A percentile compares a stretch with the other conserved stretches of the same genome.
These are phyloP conservation scores for Eupeodes luniger DNA, from an alignment of 2,888 invertebrate species.

Conservation along the genomic window DNA sequence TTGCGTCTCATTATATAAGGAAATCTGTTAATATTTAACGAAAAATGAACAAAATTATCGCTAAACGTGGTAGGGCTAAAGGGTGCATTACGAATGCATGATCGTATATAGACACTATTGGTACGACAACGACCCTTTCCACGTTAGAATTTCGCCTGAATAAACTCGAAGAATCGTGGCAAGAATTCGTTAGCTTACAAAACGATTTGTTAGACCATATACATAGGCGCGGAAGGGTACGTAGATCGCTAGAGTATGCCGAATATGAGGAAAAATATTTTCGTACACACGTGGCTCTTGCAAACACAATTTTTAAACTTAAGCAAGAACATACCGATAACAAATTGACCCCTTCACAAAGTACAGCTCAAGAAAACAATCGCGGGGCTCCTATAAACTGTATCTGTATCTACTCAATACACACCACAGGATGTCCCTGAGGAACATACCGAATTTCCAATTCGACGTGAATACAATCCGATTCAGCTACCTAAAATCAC, in stretches of 20 bases:
- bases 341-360: background rate
- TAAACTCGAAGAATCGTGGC: too few species aligned
- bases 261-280: background rate
- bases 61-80: constrained; percentile 8
- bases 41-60: constrained; percentile 21
- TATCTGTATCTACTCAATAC: background rate
- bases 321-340: background rate
- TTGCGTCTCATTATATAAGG: too few species aligned
- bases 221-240: too few species aligned
- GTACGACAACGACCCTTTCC: too few species aligned
- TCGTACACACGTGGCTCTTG: background rate
- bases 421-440: background rate
- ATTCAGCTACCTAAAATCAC: too few species aligned
- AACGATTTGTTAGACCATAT: too few species aligned
- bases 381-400: background rate
- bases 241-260: background rate
- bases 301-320: background rate
- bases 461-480: background rate
- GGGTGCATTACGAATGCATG: too few species aligned
- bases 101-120: too few species aligned
- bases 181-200: too few species aligned
- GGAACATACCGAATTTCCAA: background rate
- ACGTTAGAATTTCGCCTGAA: too few species aligned
- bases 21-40: too few species aligned
- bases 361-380: background rate